Base-by-base conservation (phyloP, 2,888 invertebrate genomes). In the Boloria euphrosyne region DNA sequence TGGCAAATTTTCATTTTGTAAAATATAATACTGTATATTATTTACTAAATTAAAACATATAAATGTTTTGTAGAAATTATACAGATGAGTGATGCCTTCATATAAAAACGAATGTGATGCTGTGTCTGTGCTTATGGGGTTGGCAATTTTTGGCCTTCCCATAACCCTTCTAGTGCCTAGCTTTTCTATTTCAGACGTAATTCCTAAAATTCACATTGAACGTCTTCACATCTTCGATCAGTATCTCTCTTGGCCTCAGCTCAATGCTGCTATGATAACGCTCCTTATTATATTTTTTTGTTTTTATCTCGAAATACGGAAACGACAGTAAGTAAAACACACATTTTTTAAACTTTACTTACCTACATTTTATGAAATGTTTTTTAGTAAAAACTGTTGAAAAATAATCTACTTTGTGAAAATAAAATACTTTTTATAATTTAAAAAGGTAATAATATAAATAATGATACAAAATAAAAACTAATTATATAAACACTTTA, bases 291-390 rank as follows among this genome's bases (percentile, higher is more conserved):
- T 90, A 2, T 80, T 90, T 43, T 89, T 89, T 74, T 84, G 87
- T 66, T 62, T 91, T 0, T 90, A 81, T 60, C 84, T 91, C 14
- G 91, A 92, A 75, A 81, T 90, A 66, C 78, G 85, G 43, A 90
- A 86, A 69, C 79, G 91, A 73, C 87, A 81, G 91, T 92, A 78
- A 82, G 84, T 69, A 63, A 17, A 22, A 6, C 5, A 52, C 14
- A 17, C 13, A 13, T 18, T 50, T 52, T 52, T 4, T 13, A 18
- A 17, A 6, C 14, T 52, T 1, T 52, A 52, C 27, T 10, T 27
- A 18, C 22, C 13, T 31, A 17, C n/a, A 38, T 55, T 16, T 38
- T 38, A 44, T 27, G 13, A 47, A 58, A 4, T 2, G 31, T 47
- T 14, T n/a, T n/a, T n/a, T n/a, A n/a, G n/a, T n/a, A n/a, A n/a